These are phyloP conservation scores for Sphaerodactylus townsendi DNA, from an alignment of 2,113 vertebrate species.

Conservation along the genomic window DNA sequence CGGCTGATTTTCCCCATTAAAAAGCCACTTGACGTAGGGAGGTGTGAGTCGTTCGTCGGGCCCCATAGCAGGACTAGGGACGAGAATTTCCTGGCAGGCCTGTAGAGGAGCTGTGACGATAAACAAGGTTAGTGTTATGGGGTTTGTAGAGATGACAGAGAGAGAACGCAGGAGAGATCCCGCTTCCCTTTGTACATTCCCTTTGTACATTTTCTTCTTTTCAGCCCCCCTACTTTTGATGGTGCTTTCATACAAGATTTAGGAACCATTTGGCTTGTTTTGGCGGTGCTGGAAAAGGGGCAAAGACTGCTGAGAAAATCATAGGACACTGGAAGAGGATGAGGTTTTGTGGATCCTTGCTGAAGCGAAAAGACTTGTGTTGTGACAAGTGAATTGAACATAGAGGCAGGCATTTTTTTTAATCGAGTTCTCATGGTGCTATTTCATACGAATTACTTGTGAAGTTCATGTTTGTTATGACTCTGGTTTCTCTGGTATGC, in stretches of 20 bases:
- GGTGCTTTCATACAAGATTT: background rate
- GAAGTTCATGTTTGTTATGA: background rate
- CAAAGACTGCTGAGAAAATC: background rate
- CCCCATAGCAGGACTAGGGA: no score
- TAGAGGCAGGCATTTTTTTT: background rate
- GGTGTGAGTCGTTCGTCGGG: no score
- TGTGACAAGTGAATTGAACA: background rate
- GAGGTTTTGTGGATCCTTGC: no score
- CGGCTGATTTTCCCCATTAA: background rate
- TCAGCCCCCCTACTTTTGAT: background rate
- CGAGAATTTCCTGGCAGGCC: background rate
- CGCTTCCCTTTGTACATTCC: background rate
- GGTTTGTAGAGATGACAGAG: no score
- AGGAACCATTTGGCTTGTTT: background rate
- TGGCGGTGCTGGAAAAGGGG: background rate
- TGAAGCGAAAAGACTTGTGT: no score
- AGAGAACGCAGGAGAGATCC: background rate
- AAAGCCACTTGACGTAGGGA: no score
- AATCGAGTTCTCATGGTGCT: background rate
- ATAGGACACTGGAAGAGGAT: background rate
- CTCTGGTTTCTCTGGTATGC: background rate
- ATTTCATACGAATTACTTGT: background rate
- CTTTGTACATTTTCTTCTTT: no score
- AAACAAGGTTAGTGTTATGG: background rate
- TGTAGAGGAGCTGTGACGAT: background rate